Conservation (phyloP, 2,113 vertebrate species). For the Labeo catla region DNA sequence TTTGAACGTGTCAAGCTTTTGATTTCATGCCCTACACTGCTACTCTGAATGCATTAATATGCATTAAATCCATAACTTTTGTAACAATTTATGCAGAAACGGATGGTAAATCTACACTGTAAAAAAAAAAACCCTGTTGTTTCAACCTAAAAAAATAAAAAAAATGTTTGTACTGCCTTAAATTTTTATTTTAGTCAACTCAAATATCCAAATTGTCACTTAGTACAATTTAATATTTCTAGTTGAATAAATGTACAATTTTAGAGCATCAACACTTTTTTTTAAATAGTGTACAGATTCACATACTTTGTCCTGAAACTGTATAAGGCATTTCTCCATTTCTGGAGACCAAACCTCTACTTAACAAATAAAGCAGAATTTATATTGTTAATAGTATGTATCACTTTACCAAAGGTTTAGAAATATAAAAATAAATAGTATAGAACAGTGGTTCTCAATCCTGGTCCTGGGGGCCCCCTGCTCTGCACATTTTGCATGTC, state of each 20-base stretch:
- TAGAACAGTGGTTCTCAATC: no score
- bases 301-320: not conserved
- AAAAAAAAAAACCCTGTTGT: no score
- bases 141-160: not conserved
- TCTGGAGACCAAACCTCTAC: not conserved
- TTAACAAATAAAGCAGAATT: not conserved
- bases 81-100: not conserved
- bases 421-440: not conserved
- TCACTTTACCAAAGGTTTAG: not conserved
- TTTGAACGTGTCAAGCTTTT: no score
- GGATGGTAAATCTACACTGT: not conserved
- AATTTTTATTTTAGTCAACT: not conserved
- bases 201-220: no score
- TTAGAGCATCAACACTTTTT: no score
- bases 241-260: not conserved
- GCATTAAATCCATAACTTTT: not conserved
- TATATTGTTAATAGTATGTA: not conserved
- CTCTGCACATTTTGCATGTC: no score
- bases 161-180: no score
- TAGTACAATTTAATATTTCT: no score
- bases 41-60: no score
- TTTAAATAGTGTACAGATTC: not conserved
- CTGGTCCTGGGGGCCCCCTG: no score
- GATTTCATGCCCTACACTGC: no score
- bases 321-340: not conserved